Evolutionary conservation across 2,888 invertebrate genomes (phyloP).

Genomic region (Pyrrhosoma nymphula): DNA sequence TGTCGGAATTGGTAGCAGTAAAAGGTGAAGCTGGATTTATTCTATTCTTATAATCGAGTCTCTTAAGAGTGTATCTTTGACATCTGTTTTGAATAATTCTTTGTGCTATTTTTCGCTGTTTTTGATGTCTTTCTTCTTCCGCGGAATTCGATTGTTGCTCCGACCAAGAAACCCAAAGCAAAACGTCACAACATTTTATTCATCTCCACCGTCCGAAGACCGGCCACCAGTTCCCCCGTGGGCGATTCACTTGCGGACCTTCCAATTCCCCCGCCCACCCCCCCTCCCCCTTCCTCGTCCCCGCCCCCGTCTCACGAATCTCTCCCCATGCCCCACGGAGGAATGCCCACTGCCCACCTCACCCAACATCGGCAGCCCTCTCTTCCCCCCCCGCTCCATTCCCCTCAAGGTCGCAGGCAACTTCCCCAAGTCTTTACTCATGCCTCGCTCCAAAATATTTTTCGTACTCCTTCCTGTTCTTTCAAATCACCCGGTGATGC

Average conservation of each 20-base stretch:
- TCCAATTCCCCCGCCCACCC: background rate
- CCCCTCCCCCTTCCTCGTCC: background rate
- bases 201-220: background rate
- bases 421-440: background rate
- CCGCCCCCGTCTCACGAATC: background rate
- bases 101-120: background rate
- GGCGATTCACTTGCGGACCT: background rate
- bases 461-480: slow-evolving; percentile 25
- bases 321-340: background rate
- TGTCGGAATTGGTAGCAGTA: too few species aligned
- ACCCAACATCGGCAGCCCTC: background rate
- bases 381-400: slow-evolving; percentile 11
- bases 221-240: slow-evolving; percentile 35
- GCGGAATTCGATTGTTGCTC: background rate
- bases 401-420: slow-evolving; percentile 40
- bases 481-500: background rate
- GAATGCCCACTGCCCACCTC: slow-evolving; percentile 49
- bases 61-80: too few species aligned
- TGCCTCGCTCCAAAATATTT: slow-evolving; percentile 25
- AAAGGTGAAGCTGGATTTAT: too few species aligned
- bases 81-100: background rate
- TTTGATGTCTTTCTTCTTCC: background rate
- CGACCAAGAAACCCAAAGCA: background rate
- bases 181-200: slow-evolving; percentile 41
- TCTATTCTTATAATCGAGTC: too few species aligned